Percentiles rank a stretch among this genome's conserved stretches.
These are phyloP conservation scores for Acleris laterana DNA, from an alignment of 2,888 invertebrate genomes.

Conservation along the genomic window DNA sequence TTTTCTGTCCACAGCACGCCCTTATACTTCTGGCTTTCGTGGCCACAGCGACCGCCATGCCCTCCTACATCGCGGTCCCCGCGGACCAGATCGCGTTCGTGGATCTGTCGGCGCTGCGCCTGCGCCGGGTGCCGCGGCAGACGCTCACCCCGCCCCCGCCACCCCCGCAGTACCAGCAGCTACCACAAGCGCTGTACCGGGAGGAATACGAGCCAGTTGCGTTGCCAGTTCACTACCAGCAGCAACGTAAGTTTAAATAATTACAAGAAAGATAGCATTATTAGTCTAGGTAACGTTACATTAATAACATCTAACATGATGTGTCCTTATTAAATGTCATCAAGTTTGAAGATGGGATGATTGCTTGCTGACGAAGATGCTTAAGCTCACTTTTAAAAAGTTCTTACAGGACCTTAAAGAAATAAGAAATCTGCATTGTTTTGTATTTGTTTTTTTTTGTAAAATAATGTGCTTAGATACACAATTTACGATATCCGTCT, in stretches of 20 bases:
- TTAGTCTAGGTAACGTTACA: too few relatives aligned
- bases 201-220: conserved; percentile 39
- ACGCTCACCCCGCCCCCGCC: conserved; percentile 64
- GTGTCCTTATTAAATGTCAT: too few relatives aligned
- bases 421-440: too few relatives aligned
- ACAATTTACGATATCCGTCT: too few relatives aligned
- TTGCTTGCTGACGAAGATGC: too few relatives aligned
- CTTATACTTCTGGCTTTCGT: conserved; percentile 59
- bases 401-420: too few relatives aligned
- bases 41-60: conserved; percentile 70
- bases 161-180: conserved; percentile 45
- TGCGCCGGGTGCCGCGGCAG: conserved; percentile 69
- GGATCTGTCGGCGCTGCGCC: conserved; percentile 73
- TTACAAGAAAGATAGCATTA: too few relatives aligned
- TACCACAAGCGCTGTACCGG: conserved; percentile 52
- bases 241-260: conserved; percentile 62
- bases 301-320: too few relatives aligned
- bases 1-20: conserved; percentile 57
- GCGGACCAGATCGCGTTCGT: conserved; percentile 85
- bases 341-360: too few relatives aligned
- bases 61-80: conserved; percentile 85
- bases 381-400: too few relatives aligned
- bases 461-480: too few relatives aligned
- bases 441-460: too few relatives aligned
- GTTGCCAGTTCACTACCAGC: conserved; percentile 54